These are phyloP conservation scores for Cyprinus carpio DNA, from an alignment of 2,113 vertebrate genomes.

Conservation along the genomic window DNA sequence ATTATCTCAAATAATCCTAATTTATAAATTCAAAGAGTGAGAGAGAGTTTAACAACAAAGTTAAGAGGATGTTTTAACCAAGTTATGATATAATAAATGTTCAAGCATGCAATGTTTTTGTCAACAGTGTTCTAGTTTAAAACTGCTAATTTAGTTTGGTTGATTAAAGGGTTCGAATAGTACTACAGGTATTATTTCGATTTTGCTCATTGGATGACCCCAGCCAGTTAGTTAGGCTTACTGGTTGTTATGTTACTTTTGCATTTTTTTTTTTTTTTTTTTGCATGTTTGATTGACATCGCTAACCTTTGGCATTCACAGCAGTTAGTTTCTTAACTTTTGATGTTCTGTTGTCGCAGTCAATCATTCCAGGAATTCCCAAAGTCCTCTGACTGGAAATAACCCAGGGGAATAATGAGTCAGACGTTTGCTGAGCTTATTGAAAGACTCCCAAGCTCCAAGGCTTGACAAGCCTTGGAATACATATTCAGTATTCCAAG, in stretches of 20 bases:
- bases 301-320: slow-evolving; percentile 48
- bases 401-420: slow-evolving; percentile 36
- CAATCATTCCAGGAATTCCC: slow-evolving; percentile 34
- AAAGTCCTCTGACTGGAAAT: slow-evolving; percentile 29
- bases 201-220: neutral
- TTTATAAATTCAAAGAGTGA: slow-evolving; percentile 39
- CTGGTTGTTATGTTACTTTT: neutral
- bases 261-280: slow-evolving; percentile 5
- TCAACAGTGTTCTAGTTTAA: neutral
- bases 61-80: slow-evolving; percentile 13
- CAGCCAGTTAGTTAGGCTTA: neutral
- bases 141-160: neutral
- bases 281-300: slow-evolving; percentile 15
- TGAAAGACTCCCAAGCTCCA: slow-evolving; percentile 35
- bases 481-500: slow-evolving; percentile 40
- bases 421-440: slow-evolving; percentile 33
- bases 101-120: neutral
- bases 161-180: neutral
- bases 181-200: no score
- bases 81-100: slow-evolving; percentile 1
- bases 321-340: slow-evolving; percentile 47
- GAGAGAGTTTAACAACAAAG: slow-evolving; percentile 30
- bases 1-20: slow-evolving; percentile 49
- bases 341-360: slow-evolving; percentile 48
- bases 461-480: slow-evolving; percentile 19